These are phyloP conservation scores for Phlogophora meticulosa DNA, from an alignment of 2,888 invertebrate genomes.

Conservation along the genomic window DNA sequence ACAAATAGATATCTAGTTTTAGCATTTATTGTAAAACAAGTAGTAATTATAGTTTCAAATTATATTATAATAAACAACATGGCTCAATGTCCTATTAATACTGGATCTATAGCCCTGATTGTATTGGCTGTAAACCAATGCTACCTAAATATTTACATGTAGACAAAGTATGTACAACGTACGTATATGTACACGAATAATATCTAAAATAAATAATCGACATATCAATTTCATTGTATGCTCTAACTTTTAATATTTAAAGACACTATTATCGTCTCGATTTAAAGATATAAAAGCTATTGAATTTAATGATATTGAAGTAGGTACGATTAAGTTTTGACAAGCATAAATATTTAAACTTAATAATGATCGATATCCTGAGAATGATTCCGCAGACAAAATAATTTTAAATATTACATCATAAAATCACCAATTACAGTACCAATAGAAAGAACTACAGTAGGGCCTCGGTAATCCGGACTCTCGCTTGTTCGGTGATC, in stretches of 20 bases:
- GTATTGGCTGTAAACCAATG: constrained; percentile 74
- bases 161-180: constrained; percentile 85
- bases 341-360: constrained; percentile 56
- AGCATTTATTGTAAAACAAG: constrained; percentile 61
- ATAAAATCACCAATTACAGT: constrained; percentile 41
- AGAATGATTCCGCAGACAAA: constrained; percentile 50
- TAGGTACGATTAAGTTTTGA: constrained; percentile 65
- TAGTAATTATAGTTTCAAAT: constrained; percentile 60
- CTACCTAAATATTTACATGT: constrained; percentile 84
- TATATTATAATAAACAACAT: constrained; percentile 72
- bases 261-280: constrained; percentile 78
- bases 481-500: too few relatives aligned
- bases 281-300: constrained; percentile 72
- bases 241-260: constrained; percentile 81
- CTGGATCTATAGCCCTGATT: constrained; percentile 82
- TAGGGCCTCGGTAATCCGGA: too few relatives aligned
- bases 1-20: constrained; percentile 56
- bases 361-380: constrained; percentile 45
- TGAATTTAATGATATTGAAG: constrained; percentile 70
- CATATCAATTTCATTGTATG: constrained; percentile 89
- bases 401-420: constrained; percentile 43
- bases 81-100: constrained; percentile 86
- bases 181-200: constrained; percentile 86
- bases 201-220: constrained; percentile 89
- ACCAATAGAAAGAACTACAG: constrained; percentile 43